phyloP scores from a whole-genome alignment of 2,888 invertebrate genomes.

The Rhagophthalmus giganteus region DNA sequence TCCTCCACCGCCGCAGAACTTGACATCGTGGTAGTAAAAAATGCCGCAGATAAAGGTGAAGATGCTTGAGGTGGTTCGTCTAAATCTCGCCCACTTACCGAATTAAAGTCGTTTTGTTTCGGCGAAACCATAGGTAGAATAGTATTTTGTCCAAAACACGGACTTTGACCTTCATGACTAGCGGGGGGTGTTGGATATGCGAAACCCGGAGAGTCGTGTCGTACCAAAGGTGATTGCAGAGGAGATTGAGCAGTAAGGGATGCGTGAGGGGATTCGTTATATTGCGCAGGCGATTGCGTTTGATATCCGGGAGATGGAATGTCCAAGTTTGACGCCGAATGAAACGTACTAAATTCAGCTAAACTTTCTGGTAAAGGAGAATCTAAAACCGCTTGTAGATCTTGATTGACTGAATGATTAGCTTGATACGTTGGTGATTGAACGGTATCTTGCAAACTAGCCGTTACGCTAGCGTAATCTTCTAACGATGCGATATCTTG shows the following conservation, averaged over 20 bases:
- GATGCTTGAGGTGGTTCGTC: slow-evolving; percentile 74
- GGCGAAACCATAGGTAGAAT: slow-evolving; percentile 55
- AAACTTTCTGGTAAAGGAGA: slow-evolving; percentile 78
- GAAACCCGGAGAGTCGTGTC: slow-evolving; percentile 72
- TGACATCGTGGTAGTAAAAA: slow-evolving; percentile 82
- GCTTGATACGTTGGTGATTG: slow-evolving; percentile 58
- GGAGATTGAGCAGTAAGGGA: slow-evolving; percentile 63
- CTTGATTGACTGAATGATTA: slow-evolving; percentile 65
- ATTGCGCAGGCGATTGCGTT: slow-evolving; percentile 55
- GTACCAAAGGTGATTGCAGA: slow-evolving; percentile 64
- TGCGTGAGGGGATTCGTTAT: slow-evolving; percentile 51
- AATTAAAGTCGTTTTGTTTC: slow-evolving; percentile 51
- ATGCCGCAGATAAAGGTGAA: slow-evolving; percentile 80
- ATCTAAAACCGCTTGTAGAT: slow-evolving; percentile 75
- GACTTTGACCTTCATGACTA: slow-evolving; percentile 80
- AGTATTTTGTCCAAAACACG: slow-evolving; percentile 55
- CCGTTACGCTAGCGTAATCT: slow-evolving; percentile 60
- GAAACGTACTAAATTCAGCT: slow-evolving; percentile 82
- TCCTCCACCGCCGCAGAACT: slow-evolving; percentile 87
- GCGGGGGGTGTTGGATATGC: slow-evolving; percentile 88
- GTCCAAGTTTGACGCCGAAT: slow-evolving; percentile 56
- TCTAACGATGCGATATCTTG: slow-evolving; percentile 66
- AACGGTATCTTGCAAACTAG: slow-evolving; percentile 58
- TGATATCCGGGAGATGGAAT: slow-evolving; percentile 55
- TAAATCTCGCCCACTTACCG: slow-evolving; percentile 54